Evolutionary conservation across 2,113 vertebrate species (phyloP), one percentile per base, ranked within the genome.

Genomic region (Caranx ignobilis): DNA sequence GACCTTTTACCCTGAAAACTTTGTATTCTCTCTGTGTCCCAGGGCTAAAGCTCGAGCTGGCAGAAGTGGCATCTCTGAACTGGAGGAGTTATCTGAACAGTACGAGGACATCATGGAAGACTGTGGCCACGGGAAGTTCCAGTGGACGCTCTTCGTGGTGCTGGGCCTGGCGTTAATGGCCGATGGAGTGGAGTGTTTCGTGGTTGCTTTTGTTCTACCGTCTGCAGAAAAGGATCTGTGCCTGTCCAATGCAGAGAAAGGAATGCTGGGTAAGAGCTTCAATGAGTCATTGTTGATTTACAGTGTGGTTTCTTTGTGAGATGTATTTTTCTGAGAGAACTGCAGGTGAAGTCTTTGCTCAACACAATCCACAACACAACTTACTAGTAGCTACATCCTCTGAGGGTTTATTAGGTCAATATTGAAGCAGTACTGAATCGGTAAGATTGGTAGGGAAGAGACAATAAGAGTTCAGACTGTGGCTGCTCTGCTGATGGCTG

Each of bases 171-270:
- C 97, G 1, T 92, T 99, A 64, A 99, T 99, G 98, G 98, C 97
- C 0, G 98, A 99, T 55, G 97, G 98, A 1, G 97, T 99, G 11
- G 98, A 99, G 84, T 96, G 98, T 65, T 99, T 98, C 39, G 98
- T 99, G 89, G 98, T 99, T 21, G 97, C 96, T 32, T 97, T 99
- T 78, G 97, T 95, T 71, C 92, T 99, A 47, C 98, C 98, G 39
- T 98, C 97, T 39, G 98, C 98, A 0, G 98, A 99, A 79, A 98
- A 98, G 91, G 98, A 99, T 76, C 96, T 99, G 94, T 99, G 98
- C 86, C 94, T 99, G 89, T 96, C 97, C 78, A 96, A 96, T 56
- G 95, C 96, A 1, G 97, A 98, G 94, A 99, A 98, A 94, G 98
- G 98, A 75, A 98, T 97, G 97, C 92, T 99, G 77, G 98, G 98